Evolutionary conservation across 1,140 invertebrate species (phyloP).

Genomic region (Idris sp.): DNA sequence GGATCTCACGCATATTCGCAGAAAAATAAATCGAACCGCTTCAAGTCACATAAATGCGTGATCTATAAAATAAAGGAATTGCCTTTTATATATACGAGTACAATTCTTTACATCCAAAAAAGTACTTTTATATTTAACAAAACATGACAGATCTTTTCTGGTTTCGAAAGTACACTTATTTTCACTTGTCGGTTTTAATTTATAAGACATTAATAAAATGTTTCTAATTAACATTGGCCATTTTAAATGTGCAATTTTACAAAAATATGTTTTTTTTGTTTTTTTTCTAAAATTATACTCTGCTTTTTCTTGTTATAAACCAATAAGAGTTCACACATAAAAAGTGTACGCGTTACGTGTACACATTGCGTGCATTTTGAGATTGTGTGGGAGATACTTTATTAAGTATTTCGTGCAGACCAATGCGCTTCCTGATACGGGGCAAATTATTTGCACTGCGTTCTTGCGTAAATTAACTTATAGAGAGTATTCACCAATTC

Average conservation of each 20-base stretch:
- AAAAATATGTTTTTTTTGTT: no score
- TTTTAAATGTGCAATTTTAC: no score
- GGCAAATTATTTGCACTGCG: slow-evolving; percentile 43
- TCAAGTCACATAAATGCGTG: background rate
- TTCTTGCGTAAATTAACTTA: slow-evolving; percentile 56
- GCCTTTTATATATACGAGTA: no score
- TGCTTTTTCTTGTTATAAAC: slow-evolving; percentile 12
- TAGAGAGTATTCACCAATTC: slow-evolving; percentile 52
- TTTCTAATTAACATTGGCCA: no score
- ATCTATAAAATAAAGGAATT: slow-evolving; percentile 20
- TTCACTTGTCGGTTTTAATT: no score
- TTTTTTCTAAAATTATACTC: slow-evolving; percentile 19
- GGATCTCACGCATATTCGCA: no score
- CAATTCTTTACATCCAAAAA: no score
- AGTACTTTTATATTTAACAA: no score
- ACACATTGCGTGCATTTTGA: slow-evolving; percentile 21
- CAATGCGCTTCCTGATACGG: slow-evolving; percentile 44
- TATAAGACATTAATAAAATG: no score
- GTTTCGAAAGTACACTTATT: no score
- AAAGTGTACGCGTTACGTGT: slow-evolving; percentile 17
- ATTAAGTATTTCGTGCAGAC: slow-evolving; percentile 53
- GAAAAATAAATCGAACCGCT: slow-evolving; percentile 12
- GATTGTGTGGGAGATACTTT: slow-evolving; percentile 44
- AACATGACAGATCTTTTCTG: no score
- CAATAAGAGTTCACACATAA: slow-evolving; percentile 19